Conservation (phyloP, 2,113 vertebrate genomes). For the Macaca fascicularis region T2T-MFA8v1.1 NC_088377.1:92758501-92759000, state of each 20-base stretch:
- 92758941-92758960: background rate
- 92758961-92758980: background rate
- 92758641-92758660: background rate
- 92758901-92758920: background rate
- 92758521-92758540: constrained; percentile 32
- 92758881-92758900: background rate
- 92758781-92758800: background rate
- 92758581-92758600: background rate
- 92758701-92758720: background rate
- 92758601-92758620: background rate
- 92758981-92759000: background rate
- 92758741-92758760: background rate
- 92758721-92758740: background rate
- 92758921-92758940: background rate
- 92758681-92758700: background rate
- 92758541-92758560: background rate
- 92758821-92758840: background rate
- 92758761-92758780: background rate
- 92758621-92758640: background rate
- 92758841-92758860: background rate
- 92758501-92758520: background rate
- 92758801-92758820: background rate
- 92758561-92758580: background rate
- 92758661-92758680: background rate
- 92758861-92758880: background rate